Conservation (phyloP, 2,113 vertebrate genomes). For the Pagrus major region DNA sequence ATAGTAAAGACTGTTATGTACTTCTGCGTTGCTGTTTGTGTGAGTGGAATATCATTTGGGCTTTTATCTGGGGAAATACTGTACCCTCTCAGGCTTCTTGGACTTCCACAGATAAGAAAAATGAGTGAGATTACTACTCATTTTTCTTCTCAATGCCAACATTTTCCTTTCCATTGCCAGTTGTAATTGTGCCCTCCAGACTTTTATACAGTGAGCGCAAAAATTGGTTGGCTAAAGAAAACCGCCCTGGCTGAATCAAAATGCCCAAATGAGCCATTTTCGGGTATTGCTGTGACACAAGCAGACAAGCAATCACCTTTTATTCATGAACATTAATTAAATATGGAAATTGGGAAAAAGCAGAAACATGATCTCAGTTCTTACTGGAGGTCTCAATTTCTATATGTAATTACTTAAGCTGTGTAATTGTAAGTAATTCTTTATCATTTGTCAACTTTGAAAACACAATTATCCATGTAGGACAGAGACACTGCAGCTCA, state of each 20-base stretch:
- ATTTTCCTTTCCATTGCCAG: conserved; percentile 72
- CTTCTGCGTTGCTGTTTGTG: conserved; percentile 45
- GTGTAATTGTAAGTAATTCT: conserved; percentile 36
- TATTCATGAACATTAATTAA: conserved; percentile 62
- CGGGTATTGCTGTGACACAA: conserved; percentile 41
- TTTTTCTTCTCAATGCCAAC: conserved; percentile 78
- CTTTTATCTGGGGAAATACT: conserved; percentile 72
- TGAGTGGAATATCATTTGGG: conserved; percentile 55
- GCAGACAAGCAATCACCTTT: conserved; percentile 49
- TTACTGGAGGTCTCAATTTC: conserved; percentile 27
- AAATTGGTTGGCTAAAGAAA: conserved; percentile 61
- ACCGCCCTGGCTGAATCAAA: conserved; percentile 54
- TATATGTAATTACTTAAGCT: conserved; percentile 29
- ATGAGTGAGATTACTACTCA: conserved; percentile 72
- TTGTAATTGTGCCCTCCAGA: conserved; percentile 78
- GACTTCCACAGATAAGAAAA: conserved; percentile 72
- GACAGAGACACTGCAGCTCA: neutral
- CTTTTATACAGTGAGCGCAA: conserved; percentile 58
- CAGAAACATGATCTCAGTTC: conserved; percentile 25
- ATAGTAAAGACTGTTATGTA: conserved; percentile 40
- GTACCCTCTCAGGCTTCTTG: conserved; percentile 61
- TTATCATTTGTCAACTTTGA: conserved; percentile 26
- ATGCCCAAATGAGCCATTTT: conserved; percentile 46
- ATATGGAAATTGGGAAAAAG: conserved; percentile 51
- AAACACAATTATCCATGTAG: conserved; percentile 7